Conservation (phyloP, 2,888 invertebrate genomes). For the Synergus laeviventris region DNA sequence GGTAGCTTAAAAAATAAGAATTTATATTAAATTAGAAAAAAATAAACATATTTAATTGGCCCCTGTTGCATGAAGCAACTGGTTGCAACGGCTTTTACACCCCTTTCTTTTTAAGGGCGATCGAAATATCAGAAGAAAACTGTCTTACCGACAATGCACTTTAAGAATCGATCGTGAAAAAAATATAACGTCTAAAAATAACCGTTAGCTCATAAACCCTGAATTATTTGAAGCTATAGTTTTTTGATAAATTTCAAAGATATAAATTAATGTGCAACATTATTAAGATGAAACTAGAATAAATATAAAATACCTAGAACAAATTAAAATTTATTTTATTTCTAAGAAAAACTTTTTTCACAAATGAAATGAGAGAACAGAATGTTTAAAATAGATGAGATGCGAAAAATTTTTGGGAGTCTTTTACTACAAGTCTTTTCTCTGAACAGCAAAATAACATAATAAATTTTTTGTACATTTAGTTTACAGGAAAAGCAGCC, state of each 20-base stretch:
- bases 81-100: background rate
- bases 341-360: too few relatives aligned
- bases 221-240: slow-evolving; percentile 17
- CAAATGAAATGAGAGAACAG: too few relatives aligned
- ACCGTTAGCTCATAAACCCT: slow-evolving; percentile 12
- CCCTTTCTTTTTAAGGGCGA: background rate
- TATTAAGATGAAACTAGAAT: too few relatives aligned
- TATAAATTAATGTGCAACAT: background rate
- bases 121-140: background rate
- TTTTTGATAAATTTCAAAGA: background rate
- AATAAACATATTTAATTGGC: background rate
- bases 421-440: too few relatives aligned
- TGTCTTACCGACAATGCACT: slow-evolving; percentile 24
- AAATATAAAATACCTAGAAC: too few relatives aligned
- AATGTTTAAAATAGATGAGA: too few relatives aligned
- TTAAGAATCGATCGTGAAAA: slow-evolving; percentile 8
- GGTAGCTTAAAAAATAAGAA: too few relatives aligned
- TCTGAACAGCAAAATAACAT: background rate
- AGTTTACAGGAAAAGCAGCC: slow-evolving; percentile 72
- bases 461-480: slow-evolving; percentile 42
- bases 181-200: slow-evolving; percentile 26
- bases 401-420: too few relatives aligned
- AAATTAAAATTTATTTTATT: too few relatives aligned
- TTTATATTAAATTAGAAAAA: background rate
- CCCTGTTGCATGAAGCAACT: background rate